phyloP scores from a whole-genome alignment of 1,140 invertebrate genomes.

The Heliothis virescens region DNA sequence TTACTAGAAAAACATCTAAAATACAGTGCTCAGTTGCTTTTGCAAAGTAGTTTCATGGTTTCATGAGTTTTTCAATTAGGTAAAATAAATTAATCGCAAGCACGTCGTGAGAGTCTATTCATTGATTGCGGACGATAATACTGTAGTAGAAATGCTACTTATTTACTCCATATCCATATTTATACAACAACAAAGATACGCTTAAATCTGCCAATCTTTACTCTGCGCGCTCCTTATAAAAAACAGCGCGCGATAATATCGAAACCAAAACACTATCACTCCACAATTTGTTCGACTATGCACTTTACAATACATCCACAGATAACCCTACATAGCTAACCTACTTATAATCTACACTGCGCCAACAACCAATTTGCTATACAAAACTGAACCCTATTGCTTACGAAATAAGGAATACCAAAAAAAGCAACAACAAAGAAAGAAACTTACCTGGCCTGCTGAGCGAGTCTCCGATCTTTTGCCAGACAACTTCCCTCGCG shows the following conservation, averaged over 20 bases:
- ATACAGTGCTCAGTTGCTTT: too few species aligned
- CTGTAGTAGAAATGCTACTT: too few species aligned
- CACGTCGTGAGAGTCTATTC: too few species aligned
- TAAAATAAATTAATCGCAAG: too few species aligned
- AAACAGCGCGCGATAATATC: background rate
- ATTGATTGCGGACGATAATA: too few species aligned
- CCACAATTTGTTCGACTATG: too few species aligned
- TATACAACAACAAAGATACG: too few species aligned
- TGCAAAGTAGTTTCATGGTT: too few species aligned
- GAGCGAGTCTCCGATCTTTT: constrained; percentile 75
- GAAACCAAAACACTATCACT: background rate
- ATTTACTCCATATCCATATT: too few species aligned
- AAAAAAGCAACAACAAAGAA: constrained; percentile 21
- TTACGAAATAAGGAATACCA: background rate
- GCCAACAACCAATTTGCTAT: constrained; percentile 19
- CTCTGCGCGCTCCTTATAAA: background rate
- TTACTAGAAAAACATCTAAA: too few species aligned
- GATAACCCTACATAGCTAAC: background rate
- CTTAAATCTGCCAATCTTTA: too few species aligned
- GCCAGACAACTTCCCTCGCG: constrained; percentile 75
- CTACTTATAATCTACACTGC: background rate
- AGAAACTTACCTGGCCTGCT: constrained; percentile 69
- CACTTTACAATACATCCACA: background rate
- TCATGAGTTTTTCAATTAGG: too few species aligned
- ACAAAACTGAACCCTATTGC: background rate